phyloP scores from a whole-genome alignment of 1,140 invertebrate species.

The Teleogryllus occipitalis region DNA sequence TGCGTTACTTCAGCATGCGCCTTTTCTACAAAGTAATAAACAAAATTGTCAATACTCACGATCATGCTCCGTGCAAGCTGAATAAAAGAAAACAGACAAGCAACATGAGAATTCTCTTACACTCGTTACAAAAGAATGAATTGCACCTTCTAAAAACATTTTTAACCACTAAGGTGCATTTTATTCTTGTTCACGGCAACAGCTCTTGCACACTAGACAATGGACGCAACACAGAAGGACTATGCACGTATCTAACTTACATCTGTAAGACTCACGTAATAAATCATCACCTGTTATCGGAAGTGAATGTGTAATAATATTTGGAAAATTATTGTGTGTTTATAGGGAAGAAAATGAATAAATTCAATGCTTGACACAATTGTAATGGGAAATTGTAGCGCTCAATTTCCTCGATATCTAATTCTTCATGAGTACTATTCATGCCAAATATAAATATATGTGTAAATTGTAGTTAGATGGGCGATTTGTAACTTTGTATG shows the following conservation, averaged over 20 bases:
- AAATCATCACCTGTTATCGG: no score
- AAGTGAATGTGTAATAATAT: no score
- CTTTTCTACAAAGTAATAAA: not conserved
- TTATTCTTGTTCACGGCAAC: not conserved
- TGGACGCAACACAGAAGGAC: not conserved
- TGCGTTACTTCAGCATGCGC: not conserved
- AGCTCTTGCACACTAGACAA: not conserved
- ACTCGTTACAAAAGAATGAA: not conserved
- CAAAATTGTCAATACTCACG: slow-evolving; percentile 51
- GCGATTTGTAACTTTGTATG: no score
- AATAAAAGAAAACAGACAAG: slow-evolving; percentile 36
- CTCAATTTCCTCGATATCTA: no score
- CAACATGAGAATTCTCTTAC: not conserved
- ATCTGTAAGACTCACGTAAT: no score
- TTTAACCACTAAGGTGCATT: not conserved
- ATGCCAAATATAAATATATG: no score
- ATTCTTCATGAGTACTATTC: no score
- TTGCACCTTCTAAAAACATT: not conserved
- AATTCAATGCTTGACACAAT: no score
- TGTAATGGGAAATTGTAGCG: no score
- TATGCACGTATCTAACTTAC: not conserved
- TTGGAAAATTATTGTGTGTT: no score
- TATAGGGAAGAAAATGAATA: no score
- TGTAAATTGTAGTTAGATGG: no score
- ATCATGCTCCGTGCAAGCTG: slow-evolving; percentile 77